Percentiles rank a stretch among this genome's conserved stretches.
Evolutionary conservation across 2,797 vertebrate species (phyloP).

Genomic region (Crocidura indochinensis): DNA sequence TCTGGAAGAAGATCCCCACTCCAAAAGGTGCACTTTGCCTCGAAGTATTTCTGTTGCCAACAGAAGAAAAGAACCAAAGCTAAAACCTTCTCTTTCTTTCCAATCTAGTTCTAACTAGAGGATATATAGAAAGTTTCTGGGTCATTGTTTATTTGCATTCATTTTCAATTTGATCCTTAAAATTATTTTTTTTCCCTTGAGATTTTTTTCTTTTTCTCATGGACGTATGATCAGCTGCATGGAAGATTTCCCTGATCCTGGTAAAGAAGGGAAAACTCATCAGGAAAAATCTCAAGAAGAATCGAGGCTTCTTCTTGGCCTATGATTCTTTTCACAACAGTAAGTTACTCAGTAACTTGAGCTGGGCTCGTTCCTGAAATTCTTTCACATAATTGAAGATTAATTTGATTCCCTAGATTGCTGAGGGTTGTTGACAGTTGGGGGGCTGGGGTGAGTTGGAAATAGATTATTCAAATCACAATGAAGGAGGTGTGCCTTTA

Average conservation of each 20-base stretch:
- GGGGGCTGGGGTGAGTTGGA: conserved; percentile 72
- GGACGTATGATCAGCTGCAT: background rate
- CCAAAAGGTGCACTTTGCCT: conserved; percentile 25
- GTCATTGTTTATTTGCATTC: background rate
- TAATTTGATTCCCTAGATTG: conserved; percentile 87
- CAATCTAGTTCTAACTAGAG: background rate
- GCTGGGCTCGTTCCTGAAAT: conserved; percentile 84
- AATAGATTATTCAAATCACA: conserved; percentile 84
- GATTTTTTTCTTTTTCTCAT: background rate
- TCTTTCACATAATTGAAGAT: conserved; percentile 88
- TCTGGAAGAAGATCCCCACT: background rate
- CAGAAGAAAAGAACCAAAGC: conserved; percentile 26
- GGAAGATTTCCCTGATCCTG: background rate
- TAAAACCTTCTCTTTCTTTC: background rate
- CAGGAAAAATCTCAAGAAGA: background rate
- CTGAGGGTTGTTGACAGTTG: conserved; percentile 74
- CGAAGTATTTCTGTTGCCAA: conserved; percentile 5
- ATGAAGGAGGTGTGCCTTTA: conserved; percentile 71
- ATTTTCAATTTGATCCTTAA: conserved; percentile 9
- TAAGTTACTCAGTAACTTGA: conserved; percentile 84
- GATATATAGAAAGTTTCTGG: background rate
- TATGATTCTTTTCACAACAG: conserved; percentile 62
- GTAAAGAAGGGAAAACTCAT: background rate
- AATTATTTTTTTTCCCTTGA: background rate
- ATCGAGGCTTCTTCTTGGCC: conserved; percentile 3